phyloP scores from a whole-genome alignment of 2,888 invertebrate genomes.

The Fabriciana adippe region DNA sequence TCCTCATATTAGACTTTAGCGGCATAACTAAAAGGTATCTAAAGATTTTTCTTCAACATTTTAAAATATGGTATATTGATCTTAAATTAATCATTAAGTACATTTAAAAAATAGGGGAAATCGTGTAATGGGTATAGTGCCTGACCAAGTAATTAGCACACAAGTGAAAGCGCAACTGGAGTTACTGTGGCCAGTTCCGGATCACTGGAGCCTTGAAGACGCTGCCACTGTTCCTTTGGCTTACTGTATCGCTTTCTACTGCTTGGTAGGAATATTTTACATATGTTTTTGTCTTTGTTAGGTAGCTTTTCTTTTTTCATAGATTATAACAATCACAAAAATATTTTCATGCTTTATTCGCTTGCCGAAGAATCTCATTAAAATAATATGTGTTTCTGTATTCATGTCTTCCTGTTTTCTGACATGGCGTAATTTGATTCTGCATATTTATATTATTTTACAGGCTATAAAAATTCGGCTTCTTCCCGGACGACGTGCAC shows the following conservation, averaged over 20 bases:
- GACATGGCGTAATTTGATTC: neutral
- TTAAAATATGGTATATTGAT: neutral
- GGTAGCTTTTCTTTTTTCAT: too few species aligned
- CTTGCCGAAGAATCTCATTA: too few species aligned
- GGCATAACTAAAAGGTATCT: conserved; percentile 52
- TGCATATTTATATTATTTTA: conserved; percentile 1
- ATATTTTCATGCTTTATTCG: too few species aligned
- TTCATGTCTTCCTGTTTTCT: conserved; percentile 48
- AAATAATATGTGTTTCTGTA: conserved; percentile 7
- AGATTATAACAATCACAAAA: too few species aligned
- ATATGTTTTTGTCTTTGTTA: neutral
- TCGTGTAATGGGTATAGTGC: conserved; percentile 85
- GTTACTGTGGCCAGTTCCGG: conserved; percentile 86
- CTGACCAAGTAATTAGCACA: conserved; percentile 77
- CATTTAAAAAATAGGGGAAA: conserved; percentile 60
- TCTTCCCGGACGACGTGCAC: conserved; percentile 38
- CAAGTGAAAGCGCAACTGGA: conserved; percentile 74
- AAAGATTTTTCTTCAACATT: conserved; percentile 12
- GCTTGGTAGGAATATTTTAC: conserved; percentile 43
- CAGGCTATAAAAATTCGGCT: conserved; percentile 45
- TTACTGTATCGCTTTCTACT: conserved; percentile 80
- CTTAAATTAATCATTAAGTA: neutral
- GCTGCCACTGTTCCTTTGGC: conserved; percentile 90
- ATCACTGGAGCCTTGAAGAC: conserved; percentile 85
- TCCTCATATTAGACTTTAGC: conserved; percentile 59